A percentile compares a stretch with the other conserved stretches of the same genome.
These are phyloP conservation scores for Sebastes nivosus DNA, from an alignment of 2,797 vertebrate species.

Conservation along the genomic window DNA sequence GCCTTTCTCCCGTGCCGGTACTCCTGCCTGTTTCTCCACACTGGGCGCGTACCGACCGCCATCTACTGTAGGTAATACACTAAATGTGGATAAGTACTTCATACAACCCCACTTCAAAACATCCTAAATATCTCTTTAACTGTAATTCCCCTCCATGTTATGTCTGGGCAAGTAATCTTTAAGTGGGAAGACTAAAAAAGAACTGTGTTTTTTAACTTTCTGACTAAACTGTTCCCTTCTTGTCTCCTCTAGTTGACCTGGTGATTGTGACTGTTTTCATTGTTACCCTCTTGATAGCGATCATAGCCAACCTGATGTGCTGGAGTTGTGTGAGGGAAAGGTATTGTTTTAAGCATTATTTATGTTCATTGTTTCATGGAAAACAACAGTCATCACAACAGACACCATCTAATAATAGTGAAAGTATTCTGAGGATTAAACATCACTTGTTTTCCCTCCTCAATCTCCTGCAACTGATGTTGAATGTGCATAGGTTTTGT, in stretches of 20 bases:
- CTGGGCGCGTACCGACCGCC: too few species aligned
- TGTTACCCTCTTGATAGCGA: slow-evolving; percentile 42
- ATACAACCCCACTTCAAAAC: too few species aligned
- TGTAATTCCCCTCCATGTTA: not conserved
- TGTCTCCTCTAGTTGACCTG: slow-evolving; percentile 49
- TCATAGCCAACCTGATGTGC: slow-evolving; percentile 77
- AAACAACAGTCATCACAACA: not conserved
- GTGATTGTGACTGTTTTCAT: slow-evolving; percentile 47
- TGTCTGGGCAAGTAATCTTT: not conserved
- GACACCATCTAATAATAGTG: not conserved
- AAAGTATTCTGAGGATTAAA: not conserved
- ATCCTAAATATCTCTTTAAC: too few species aligned
- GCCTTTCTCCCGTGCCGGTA: too few species aligned
- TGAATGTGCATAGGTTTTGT: slow-evolving; percentile 43
- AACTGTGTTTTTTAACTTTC: not conserved
- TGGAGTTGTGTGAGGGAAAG: slow-evolving; percentile 77
- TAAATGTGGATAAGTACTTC: too few species aligned
- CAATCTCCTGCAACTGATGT: not conserved
- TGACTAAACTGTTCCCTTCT: not conserved
- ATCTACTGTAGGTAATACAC: too few species aligned
- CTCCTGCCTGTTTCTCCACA: too few species aligned
- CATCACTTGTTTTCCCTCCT: not conserved
- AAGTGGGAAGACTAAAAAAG: not conserved
- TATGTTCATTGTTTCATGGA: not conserved
- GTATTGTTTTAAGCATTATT: slow-evolving; percentile 50